Conservation (phyloP, 2,113 vertebrate species). For the Chamaetylas fuelleborni region DNA sequence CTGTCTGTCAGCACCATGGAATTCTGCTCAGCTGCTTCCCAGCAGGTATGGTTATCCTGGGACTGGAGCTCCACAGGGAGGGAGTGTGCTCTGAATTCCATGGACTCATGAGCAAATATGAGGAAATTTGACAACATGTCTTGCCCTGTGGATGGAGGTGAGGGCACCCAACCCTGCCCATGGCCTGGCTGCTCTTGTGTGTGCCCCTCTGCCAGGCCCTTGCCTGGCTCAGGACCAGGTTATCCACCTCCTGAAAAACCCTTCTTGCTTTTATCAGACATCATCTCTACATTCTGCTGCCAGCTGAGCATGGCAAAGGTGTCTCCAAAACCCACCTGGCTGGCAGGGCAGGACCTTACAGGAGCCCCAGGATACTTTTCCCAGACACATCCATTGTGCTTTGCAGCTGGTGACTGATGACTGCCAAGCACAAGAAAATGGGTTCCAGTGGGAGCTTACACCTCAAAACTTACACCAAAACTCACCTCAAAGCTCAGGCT, state of each 20-base stretch:
- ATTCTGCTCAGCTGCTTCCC: background rate
- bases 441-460: background rate
- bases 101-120: background rate
- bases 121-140: accelerated
- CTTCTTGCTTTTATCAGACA: background rate
- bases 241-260: background rate
- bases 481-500: background rate
- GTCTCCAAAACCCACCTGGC: background rate
- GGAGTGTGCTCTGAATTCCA: background rate
- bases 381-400: background rate
- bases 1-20: background rate
- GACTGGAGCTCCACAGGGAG: background rate
- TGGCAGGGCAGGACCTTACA: background rate
- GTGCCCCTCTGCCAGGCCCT: background rate
- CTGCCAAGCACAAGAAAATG: background rate
- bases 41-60: background rate
- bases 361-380: background rate
- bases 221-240: background rate
- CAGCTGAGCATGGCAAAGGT: background rate
- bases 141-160: background rate
- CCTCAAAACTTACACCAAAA: background rate
- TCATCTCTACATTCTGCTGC: background rate
- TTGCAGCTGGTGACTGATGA: background rate
- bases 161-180: background rate
- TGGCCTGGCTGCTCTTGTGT: background rate